Conservation (phyloP, 2,797 vertebrate species). For the Lates japonicus region DNA sequence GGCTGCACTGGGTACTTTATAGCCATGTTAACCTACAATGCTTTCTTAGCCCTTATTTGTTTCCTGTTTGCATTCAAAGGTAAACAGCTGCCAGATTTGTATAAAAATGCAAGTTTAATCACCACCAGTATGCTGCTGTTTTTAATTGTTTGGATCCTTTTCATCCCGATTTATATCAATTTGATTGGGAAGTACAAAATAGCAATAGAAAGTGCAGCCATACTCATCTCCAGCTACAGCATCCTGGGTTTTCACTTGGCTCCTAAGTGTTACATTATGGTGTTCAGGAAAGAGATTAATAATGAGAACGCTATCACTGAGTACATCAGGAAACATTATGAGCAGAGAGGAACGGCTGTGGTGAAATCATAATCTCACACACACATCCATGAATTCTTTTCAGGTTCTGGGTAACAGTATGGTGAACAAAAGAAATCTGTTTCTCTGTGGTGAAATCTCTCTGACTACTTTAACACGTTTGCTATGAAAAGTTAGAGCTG, state of each 20-base stretch:
- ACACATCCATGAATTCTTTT: not conserved
- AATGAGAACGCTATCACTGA: constrained; percentile 66
- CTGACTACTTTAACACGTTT: not conserved
- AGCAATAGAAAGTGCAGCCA: constrained; percentile 61
- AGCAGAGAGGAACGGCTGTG: constrained; percentile 49
- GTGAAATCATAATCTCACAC: constrained; percentile 32
- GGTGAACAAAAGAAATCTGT: not conserved
- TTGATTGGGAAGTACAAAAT: constrained; percentile 42
- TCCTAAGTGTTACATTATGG: constrained; percentile 79
- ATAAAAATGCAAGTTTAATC: constrained; percentile 75
- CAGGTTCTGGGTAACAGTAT: not conserved
- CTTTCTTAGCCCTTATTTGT: constrained; percentile 64
- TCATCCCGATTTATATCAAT: constrained; percentile 72
- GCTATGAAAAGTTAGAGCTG: not conserved
- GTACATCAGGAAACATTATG: constrained; percentile 74
- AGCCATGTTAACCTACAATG: constrained; percentile 66
- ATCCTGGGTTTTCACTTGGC: constrained; percentile 78
- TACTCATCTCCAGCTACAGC: constrained; percentile 76
- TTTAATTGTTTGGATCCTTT: constrained; percentile 77
- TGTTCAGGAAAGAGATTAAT: constrained; percentile 77
- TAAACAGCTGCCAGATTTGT: constrained; percentile 75
- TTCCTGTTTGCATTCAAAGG: constrained; percentile 77
- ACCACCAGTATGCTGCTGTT: constrained; percentile 78
- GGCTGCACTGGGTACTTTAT: constrained; percentile 15
- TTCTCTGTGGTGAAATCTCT: not conserved